Percentiles rank a stretch among this genome's conserved stretches.
Conservation (phyloP, 2,888 invertebrate genomes). For the Acleris cristana region DNA sequence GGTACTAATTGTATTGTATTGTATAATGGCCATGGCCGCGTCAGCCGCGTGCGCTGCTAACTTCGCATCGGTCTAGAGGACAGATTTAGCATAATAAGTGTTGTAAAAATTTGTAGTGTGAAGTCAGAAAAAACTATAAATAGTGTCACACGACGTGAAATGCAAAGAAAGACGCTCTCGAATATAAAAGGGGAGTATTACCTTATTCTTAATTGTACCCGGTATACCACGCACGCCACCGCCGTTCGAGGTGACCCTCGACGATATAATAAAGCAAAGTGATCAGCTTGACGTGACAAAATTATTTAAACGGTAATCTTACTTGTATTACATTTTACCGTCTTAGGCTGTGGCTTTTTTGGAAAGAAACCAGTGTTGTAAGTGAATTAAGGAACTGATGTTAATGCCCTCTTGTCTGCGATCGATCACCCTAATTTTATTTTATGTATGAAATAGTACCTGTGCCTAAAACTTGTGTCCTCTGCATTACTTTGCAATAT, state of each 20-base stretch:
- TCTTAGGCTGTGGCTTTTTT: constrained; percentile 5
- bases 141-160: constrained; percentile 74
- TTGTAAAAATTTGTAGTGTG: constrained; percentile 57
- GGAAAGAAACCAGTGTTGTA: background rate
- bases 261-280: constrained; percentile 51
- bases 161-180: constrained; percentile 81
- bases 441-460: constrained; percentile 1
- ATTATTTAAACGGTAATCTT: constrained; percentile 46
- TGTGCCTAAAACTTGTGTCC: background rate
- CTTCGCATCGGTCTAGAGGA: constrained; percentile 68
- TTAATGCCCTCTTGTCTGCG: constrained; percentile 24
- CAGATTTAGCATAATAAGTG: constrained; percentile 58
- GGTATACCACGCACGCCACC: constrained; percentile 60
- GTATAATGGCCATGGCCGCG: constrained; percentile 57
- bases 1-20: too few species aligned
- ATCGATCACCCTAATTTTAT: constrained; percentile 32
- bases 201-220: constrained; percentile 51
- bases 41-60: constrained; percentile 65
- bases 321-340: constrained; percentile 17
- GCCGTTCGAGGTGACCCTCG: constrained; percentile 61
- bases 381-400: constrained; percentile 18
- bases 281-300: constrained; percentile 63
- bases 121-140: constrained; percentile 60
- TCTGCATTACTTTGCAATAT: background rate
- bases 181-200: constrained; percentile 78